These are phyloP conservation scores for Semaprochilodus insignis DNA, from an alignment of 2,797 vertebrate species.

Conservation along the genomic window DNA sequence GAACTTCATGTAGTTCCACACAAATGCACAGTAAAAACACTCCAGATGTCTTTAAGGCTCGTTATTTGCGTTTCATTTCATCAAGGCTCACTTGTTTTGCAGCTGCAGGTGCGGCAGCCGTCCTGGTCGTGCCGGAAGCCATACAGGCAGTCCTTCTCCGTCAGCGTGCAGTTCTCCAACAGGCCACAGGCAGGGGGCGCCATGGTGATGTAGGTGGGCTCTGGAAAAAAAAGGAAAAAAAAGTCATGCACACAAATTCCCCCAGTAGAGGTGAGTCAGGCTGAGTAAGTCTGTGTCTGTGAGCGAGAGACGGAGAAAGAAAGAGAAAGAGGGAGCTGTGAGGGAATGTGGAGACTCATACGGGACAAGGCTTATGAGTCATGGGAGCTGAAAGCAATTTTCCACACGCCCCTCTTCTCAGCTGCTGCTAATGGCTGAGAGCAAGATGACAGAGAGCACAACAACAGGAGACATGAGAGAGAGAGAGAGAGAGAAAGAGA, in stretches of 20 bases:
- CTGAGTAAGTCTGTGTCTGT: constrained; percentile 32
- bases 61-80: neutral
- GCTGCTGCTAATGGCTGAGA: constrained; percentile 45
- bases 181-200: constrained; percentile 83
- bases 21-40: too few relatives aligned
- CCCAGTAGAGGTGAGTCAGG: constrained; percentile 49
- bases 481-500: neutral
- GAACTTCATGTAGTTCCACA: neutral
- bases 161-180: constrained; percentile 84
- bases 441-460: constrained; percentile 40
- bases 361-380: constrained; percentile 44
- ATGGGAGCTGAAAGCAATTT: constrained; percentile 49
- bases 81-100: constrained; percentile 84
- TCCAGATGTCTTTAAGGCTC: too few relatives aligned
- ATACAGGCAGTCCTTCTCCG: constrained; percentile 82
- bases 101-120: constrained; percentile 86
- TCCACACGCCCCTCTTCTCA: constrained; percentile 34
- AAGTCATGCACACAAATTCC: constrained; percentile 40
- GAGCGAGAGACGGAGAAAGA: constrained; percentile 13
- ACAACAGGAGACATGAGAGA: neutral
- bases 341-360: constrained; percentile 37
- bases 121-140: constrained; percentile 83
- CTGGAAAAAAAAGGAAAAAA: constrained; percentile 64
- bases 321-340: neutral
- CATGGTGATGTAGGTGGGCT: constrained; percentile 90